Evolutionary conservation across 2,888 invertebrate genomes (phyloP).

Genomic region (Hemithea aestivaria): DNA sequence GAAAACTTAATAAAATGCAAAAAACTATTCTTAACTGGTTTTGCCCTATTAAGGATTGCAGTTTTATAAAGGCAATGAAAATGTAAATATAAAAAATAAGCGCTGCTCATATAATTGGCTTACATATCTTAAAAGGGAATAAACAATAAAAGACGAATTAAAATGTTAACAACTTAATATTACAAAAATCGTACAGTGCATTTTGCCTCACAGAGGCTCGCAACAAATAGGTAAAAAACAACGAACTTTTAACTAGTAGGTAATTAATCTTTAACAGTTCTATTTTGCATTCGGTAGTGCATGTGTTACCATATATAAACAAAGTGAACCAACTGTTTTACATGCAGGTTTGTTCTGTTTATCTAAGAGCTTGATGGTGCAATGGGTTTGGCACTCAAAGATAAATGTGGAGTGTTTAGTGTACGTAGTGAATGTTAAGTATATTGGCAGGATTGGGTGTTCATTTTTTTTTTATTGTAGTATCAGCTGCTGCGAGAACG

Average conservation of each 20-base stretch:
- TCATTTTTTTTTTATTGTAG: too few species aligned
- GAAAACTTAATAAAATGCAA: too few species aligned
- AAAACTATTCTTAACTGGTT: slow-evolving; percentile 1
- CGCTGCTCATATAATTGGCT: not conserved
- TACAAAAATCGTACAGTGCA: too few species aligned
- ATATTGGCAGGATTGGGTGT: too few species aligned
- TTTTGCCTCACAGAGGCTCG: not conserved
- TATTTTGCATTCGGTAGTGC: slow-evolving; percentile 8
- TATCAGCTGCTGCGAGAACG: too few species aligned
- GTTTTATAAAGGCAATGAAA: too few species aligned
- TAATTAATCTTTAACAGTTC: slow-evolving; percentile 1
- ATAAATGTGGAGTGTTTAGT: too few species aligned
- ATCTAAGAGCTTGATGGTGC: slow-evolving; percentile 7
- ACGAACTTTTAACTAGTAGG: not conserved
- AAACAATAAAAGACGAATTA: too few species aligned
- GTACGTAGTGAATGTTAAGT: too few species aligned
- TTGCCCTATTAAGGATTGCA: not conserved
- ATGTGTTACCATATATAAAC: slow-evolving; percentile 10
- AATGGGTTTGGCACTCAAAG: not conserved
- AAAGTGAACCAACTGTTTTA: slow-evolving; percentile 2
- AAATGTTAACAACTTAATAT: too few species aligned
- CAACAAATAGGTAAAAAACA: not conserved
- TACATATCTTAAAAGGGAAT: too few species aligned
- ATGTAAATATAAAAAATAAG: not conserved
- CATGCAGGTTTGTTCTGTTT: slow-evolving; percentile 7